A percentile compares a stretch with the other conserved stretches of the same genome.
Evolutionary conservation across 2,888 invertebrate species (phyloP).

Genomic region (Mesorhabditis spiculigera): DNA sequence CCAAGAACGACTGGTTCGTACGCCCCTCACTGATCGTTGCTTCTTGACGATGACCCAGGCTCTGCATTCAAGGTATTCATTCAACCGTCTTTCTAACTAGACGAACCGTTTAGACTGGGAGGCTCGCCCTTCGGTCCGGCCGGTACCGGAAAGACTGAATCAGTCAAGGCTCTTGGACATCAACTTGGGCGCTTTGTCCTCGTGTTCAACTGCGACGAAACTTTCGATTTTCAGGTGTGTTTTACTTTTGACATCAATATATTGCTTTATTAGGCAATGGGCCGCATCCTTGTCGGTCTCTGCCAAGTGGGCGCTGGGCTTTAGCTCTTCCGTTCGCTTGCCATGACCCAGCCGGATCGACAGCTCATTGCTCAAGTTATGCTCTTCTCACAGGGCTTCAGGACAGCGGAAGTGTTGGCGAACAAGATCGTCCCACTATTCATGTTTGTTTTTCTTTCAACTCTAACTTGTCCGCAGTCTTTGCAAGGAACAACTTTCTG

Average conservation of each 20-base stretch:
- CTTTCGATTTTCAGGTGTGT: slow-evolving; percentile 88
- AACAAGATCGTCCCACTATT: slow-evolving; percentile 99
- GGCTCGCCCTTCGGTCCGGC: slow-evolving; percentile 93
- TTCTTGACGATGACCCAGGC: slow-evolving; percentile 97
- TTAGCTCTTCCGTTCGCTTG: slow-evolving; percentile 88
- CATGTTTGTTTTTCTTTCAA: slow-evolving; percentile 67
- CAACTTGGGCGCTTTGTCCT: slow-evolving; percentile 96
- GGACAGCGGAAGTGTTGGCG: slow-evolving; percentile 93
- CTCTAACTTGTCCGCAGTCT: slow-evolving; percentile 54
- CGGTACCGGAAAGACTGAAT: slow-evolving; percentile 98
- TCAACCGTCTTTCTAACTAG: neutral
- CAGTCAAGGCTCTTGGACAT: slow-evolving; percentile 96
- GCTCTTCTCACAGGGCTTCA: slow-evolving; percentile 98
- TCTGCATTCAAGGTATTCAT: slow-evolving; percentile 36
- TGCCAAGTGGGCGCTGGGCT: slow-evolving; percentile 93
- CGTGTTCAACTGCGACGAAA: slow-evolving; percentile 99
- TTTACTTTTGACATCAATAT: slow-evolving; percentile 5
- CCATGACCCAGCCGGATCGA: slow-evolving; percentile 97
- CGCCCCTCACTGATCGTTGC: slow-evolving; percentile 95
- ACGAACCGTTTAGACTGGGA: slow-evolving; percentile 71
- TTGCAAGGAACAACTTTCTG: slow-evolving; percentile 75
- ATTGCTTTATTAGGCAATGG: slow-evolving; percentile 75
- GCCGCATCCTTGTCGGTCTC: slow-evolving; percentile 95
- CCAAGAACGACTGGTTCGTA: slow-evolving; percentile 68
- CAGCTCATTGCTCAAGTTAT: slow-evolving; percentile 94